These are phyloP conservation scores for Brachirus orientalis DNA, from an alignment of 2,113 vertebrate genomes.

Conservation along the genomic window DNA sequence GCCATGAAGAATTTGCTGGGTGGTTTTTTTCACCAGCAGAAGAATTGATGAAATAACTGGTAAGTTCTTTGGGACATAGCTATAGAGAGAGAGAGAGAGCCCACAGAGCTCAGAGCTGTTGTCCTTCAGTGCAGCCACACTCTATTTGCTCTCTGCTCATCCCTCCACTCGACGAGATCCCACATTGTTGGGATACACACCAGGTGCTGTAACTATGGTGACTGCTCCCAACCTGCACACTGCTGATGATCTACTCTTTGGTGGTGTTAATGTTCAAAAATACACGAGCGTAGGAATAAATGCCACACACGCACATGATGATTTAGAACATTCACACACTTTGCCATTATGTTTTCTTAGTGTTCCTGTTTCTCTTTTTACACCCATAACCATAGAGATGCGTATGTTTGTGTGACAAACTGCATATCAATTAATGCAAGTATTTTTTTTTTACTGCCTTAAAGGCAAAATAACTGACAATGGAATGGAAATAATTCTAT, in stretches of 20 bases:
- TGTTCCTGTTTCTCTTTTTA: constrained; percentile 24
- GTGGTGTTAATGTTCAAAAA: constrained; percentile 2
- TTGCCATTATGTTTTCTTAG: constrained; percentile 23
- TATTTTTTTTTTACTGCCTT: constrained; percentile 62
- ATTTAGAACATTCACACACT: constrained; percentile 21
- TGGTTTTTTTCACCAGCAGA: too few relatives aligned
- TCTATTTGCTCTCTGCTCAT: constrained; percentile 41
- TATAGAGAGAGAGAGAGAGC: not conserved
- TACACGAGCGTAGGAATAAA: constrained; percentile 2
- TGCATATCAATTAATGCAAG: constrained; percentile 61
- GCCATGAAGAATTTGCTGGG: too few relatives aligned
- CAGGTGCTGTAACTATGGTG: constrained; percentile 69
- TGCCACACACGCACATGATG: constrained; percentile 4
- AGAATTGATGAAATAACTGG: too few relatives aligned
- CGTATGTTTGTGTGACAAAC: constrained; percentile 45
- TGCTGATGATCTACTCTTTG: constrained; percentile 26
- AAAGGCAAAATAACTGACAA: constrained; percentile 75
- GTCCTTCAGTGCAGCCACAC: constrained; percentile 42
- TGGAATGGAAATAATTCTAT: constrained; percentile 59
- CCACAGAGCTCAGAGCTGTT: constrained; percentile 28
- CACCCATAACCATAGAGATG: constrained; percentile 36
- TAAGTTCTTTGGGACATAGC: too few relatives aligned
- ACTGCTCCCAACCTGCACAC: constrained; percentile 52
- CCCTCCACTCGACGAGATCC: constrained; percentile 52
- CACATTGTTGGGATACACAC: constrained; percentile 58